Evolutionary conservation across 2,113 vertebrate genomes (phyloP).

Genomic region (Colius striatus): DNA sequence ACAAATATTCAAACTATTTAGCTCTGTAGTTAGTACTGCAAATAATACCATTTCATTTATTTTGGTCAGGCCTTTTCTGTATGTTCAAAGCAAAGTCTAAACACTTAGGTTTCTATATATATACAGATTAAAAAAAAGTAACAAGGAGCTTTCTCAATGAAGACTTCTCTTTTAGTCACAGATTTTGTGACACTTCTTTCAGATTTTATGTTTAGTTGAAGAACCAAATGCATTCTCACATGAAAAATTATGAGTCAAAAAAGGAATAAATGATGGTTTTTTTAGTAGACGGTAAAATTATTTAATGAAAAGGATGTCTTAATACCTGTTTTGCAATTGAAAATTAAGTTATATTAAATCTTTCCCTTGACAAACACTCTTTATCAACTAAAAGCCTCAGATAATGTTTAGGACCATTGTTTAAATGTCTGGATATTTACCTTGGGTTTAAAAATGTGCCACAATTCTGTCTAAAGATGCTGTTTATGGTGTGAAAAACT

Average conservation of each 20-base stretch:
- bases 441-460: background rate
- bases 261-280: background rate
- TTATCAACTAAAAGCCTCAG: background rate
- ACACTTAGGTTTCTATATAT: background rate
- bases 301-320: background rate
- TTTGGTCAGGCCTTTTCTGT: background rate
- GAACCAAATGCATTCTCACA: background rate
- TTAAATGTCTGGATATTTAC: background rate
- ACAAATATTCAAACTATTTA: background rate
- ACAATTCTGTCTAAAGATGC: background rate
- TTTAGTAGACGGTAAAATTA: background rate
- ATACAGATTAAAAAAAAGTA: background rate
- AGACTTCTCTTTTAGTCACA: background rate
- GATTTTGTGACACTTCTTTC: background rate
- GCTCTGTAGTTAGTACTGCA: background rate
- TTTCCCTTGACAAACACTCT: background rate
- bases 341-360: background rate
- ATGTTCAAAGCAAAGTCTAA: background rate
- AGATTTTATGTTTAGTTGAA: background rate
- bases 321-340: background rate
- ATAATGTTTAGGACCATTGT: background rate
- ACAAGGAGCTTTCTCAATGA: background rate
- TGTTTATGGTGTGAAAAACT: background rate
- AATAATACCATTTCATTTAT: background rate
- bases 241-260: background rate